Percentiles rank a stretch among this genome's conserved stretches.
Evolutionary conservation across 2,113 vertebrate genomes (phyloP).

Genomic region (crab-eating macaque (Macaca fascicularis)): T2T-MFA8v1.1 NC_088376.1:85392501-85393000

Average conservation of each 20-base stretch:
- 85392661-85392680: constrained; percentile 78
- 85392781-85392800: constrained; percentile 42
- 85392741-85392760: constrained; percentile 72
- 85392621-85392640: constrained; percentile 70
- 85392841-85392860: constrained; percentile 54
- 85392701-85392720: constrained; percentile 54
- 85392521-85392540: constrained; percentile 64
- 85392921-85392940: neutral
- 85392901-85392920: neutral
- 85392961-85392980: neutral
- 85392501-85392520: constrained; percentile 45
- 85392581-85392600: constrained; percentile 65
- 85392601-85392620: constrained; percentile 76
- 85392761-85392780: constrained; percentile 50
- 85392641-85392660: constrained; percentile 69
- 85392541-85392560: constrained; percentile 15
- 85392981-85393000: neutral
- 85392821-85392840: constrained; percentile 51
- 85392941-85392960: neutral
- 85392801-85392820: constrained; percentile 44
- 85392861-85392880: neutral
- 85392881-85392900: neutral
- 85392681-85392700: constrained; percentile 79
- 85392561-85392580: constrained; percentile 16
- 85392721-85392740: constrained; percentile 54